phyloP scores from a whole-genome alignment of 2,113 vertebrate genomes.

The Phyllopteryx taeniolatus region DNA sequence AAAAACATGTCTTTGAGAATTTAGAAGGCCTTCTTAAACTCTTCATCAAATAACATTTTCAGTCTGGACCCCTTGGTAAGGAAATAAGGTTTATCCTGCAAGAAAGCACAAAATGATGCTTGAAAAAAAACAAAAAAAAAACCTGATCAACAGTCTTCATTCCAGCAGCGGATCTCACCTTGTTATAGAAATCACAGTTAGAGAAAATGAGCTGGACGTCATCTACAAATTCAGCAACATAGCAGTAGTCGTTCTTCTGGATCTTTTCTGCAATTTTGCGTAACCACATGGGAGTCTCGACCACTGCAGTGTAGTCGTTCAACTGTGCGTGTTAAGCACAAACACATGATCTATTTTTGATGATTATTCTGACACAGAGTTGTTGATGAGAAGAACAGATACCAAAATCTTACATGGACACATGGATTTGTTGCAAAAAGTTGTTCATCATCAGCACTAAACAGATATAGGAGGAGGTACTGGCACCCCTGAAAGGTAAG shows the following conservation, averaged over 20 bases:
- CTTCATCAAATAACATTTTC: slow-evolving; percentile 48
- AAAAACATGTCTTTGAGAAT: background rate
- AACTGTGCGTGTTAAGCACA: slow-evolving; percentile 30
- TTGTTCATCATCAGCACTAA: slow-evolving; percentile 43
- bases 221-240: slow-evolving; percentile 52
- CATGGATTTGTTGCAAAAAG: slow-evolving; percentile 47
- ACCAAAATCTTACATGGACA: slow-evolving; percentile 38
- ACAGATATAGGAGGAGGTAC: slow-evolving; percentile 62
- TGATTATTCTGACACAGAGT: background rate
- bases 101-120: slow-evolving; percentile 15
- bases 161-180: slow-evolving; percentile 38
- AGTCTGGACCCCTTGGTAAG: slow-evolving; percentile 29
- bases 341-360: background rate
- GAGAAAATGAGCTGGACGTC: slow-evolving; percentile 65
- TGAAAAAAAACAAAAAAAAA: background rate
- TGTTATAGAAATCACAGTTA: slow-evolving; percentile 57
- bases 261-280: slow-evolving; percentile 49
- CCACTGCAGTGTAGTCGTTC: slow-evolving; percentile 17
- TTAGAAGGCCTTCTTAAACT: slow-evolving; percentile 54
- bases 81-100: slow-evolving; percentile 50
- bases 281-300: slow-evolving; percentile 62
- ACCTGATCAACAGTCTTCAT: background rate
- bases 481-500: slow-evolving; percentile 60
- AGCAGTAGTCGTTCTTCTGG: slow-evolving; percentile 37
- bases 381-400: background rate